Base-by-base conservation (phyloP, 2,113 vertebrate species). In the Scytalopus superciliaris region DNA sequence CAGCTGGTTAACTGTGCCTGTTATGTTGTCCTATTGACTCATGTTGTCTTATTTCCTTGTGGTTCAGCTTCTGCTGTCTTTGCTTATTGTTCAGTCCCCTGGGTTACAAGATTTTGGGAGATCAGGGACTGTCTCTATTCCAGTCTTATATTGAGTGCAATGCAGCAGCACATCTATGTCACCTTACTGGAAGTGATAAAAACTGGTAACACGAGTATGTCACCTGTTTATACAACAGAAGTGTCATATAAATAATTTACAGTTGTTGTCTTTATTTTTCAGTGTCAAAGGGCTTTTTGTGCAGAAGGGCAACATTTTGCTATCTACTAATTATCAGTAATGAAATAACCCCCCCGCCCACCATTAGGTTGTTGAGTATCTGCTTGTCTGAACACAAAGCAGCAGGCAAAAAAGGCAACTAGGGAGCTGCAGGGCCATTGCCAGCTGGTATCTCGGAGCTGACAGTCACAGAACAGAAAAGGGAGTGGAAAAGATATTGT, bases 321-420 rank as follows among this genome's bases (percentile, higher is more conserved):
- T 64, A 12, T 60, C 74, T 73, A 1, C 50, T 90, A 77, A 84
- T 90, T 79, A 79, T 64, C 77, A 76, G 57, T 62, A 94, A 70
- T 27, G 49, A 74, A 91, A 85, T 87, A 87, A 74, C 87, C 17
- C 24, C 10, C 21, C 28, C 30, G n/a, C 37, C 14, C 31, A 68
- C 45, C 17, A 6, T 55, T 87, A 84, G 37, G 66, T 47, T 52
- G 60, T 87, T 80, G 6, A 1, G 1, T 87, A 37, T 89, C 74
- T 94, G 84, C 70, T 87, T 84, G 79, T 84, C 84, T 84, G 69
- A 78, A 87, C 53, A 64, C 56, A 84, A 87, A 94, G 81, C 91
- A 87, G 49, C 56, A 84, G 73, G 49, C 44, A 44, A 44, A 75
- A 94, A 60, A 84, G 40, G 52, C 64, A 70, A 10, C 60, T 9